Evolutionary conservation across 2,797 vertebrate species (phyloP), one percentile per base, ranked within the genome.

Genomic region (Huso huso): DNA sequence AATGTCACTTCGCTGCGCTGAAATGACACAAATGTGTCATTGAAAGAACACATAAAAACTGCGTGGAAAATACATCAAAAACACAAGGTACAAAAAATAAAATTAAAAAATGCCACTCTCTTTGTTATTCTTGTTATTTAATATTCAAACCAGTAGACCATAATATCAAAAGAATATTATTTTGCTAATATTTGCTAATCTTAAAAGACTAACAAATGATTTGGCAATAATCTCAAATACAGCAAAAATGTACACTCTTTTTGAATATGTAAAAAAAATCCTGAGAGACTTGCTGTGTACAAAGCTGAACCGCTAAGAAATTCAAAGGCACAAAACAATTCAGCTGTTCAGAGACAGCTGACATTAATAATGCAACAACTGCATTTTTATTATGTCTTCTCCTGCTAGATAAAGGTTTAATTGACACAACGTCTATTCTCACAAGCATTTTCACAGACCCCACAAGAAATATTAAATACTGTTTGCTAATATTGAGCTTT

Each of bases 331-430:
- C 48, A 66, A 66, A 70, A 51, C 69, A 66, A 48, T 48, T 64
- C 68, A 11, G 51, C 51, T 57, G 48, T 67, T 74, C 62, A 18
- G 51, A 65, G 53, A 70, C 61, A 68, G 70, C 65, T 53, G 65
- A 52, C 49, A 78, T 76, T 71, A 75, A 78, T 76, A 73, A 76
- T 75, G 73, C 62, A 69, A 13, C 53, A 66, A 61, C 68, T 65
- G 49, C 63, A 51, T 76, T 70, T 70, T 75, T 50, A 74, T 72
- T 53, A 68, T 69, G 63, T 69, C 71, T 65, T 72, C 66, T 65
- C 12, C 62, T 62, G 61, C 66, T 64, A 73, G 61, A 68, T 73
- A 72, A 69, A 55, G 11, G 62, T 64, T 69, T 74, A 71, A 76
- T 61, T 78, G 73, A 76, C 71, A 71, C 66, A 12, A 66, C 58